A percentile compares a stretch with the other conserved stretches of the same genome.
Evolutionary conservation across 2,797 vertebrate species (phyloP).

Genomic region (Gambelia wislizenii): DNA sequence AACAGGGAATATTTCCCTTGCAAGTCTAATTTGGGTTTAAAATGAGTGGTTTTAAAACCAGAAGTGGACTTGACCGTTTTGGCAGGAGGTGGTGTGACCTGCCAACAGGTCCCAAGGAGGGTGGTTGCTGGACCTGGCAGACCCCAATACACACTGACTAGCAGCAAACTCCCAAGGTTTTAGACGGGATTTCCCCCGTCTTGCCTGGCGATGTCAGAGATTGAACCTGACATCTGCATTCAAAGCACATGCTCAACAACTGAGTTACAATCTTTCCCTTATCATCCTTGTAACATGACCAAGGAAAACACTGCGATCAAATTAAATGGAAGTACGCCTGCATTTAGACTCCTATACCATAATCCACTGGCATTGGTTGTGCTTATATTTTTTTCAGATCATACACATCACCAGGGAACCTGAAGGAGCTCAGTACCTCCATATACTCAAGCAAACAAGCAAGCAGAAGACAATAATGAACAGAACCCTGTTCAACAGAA

Average conservation of each 20-base stretch:
- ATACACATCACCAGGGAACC: neutral
- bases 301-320: neutral
- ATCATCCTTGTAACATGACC: neutral
- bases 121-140: neutral
- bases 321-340: neutral
- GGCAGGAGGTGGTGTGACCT: neutral
- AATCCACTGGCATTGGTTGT: neutral
- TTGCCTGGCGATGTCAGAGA: no score
- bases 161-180: no score
- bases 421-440: neutral
- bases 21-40: neutral
- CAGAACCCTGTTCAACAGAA: no score
- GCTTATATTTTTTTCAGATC: neutral
- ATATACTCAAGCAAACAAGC: neutral
- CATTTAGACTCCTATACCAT: neutral
- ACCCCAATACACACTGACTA: neutral
- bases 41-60: neutral
- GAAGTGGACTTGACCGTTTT: neutral
- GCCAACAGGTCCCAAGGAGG: neutral
- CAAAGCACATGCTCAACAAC: no score
- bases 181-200: neutral
- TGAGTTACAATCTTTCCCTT: neutral
- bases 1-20: neutral
- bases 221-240: neutral
- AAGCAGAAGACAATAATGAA: neutral